Evolutionary conservation across 2,888 invertebrate species (phyloP).

Genomic region (Tetragonisca angustula): DNA sequence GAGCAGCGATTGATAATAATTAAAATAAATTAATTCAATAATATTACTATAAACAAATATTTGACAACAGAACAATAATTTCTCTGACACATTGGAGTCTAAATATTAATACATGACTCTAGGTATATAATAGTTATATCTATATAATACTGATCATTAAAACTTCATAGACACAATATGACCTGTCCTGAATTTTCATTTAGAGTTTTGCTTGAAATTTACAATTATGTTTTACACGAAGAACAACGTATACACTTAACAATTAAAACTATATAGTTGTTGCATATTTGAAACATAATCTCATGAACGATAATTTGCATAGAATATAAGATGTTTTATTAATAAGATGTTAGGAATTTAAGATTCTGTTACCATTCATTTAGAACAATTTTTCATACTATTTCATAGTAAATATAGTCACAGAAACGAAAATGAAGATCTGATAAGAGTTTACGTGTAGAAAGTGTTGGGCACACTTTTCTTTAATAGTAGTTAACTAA

Average conservation of each 20-base stretch:
- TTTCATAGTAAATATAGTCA: background rate
- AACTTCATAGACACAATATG: too few species aligned
- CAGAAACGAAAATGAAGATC: slow-evolving; percentile 18
- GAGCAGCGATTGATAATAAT: too few species aligned
- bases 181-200: too few species aligned
- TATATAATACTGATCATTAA: too few species aligned
- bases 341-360: background rate
- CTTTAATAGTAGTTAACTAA: slow-evolving; percentile 48
- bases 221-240: too few species aligned
- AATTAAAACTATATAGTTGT: too few species aligned
- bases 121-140: too few species aligned
- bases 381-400: background rate
- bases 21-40: background rate
- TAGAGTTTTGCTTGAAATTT: too few species aligned
- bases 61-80: too few species aligned
- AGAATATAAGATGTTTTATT: background rate
- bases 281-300: background rate
- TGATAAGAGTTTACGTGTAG: slow-evolving; percentile 28
- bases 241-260: too few species aligned
- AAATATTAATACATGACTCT: too few species aligned
- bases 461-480: slow-evolving; percentile 36
- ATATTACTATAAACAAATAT: background rate
- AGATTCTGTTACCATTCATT: background rate
- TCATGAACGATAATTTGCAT: background rate
- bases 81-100: too few species aligned